Evolutionary conservation across 2,888 invertebrate species (phyloP), one percentile per base, ranked within the genome.

Genomic region (Trilocha varians): DNA sequence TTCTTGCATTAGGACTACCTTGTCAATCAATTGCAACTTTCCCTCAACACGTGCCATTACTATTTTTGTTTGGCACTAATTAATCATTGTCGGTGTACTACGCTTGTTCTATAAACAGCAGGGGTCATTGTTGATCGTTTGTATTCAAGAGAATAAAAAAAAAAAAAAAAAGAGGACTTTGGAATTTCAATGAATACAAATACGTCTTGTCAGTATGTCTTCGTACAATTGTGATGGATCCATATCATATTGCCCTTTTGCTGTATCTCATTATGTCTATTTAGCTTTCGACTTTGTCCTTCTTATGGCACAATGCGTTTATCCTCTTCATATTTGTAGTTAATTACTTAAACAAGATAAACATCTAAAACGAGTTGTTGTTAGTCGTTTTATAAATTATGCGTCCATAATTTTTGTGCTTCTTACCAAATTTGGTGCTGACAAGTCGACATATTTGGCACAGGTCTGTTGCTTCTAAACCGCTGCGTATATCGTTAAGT

Each of bases 391-490:
- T 8, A 33, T 16, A n/a, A 32, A 36, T 32, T 13, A 16, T 9
- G 37, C 14, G 16, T 38, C 34, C 41, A 38, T 41, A 34, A 34
- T 18, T 64, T 77, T 68, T 67, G 69, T 68, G 54, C 55, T 50
- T 36, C 45, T 49, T 43, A 53, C 69, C 65, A 50, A 47, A 55
- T 74, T 57, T 52, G 76, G 73, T 45, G 40, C 16, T 58, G 59
- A 61, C 82, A 59, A 62, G 71, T 75, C 69, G 53, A 62, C 79
- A 42, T 76, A 80, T 80, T 72, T 70, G 77, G 79, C 42, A 39
- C 59, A 56, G 53, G 51, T 25, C 11, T 11, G 37, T 46, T 36
- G 18, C 34, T 36, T 34, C 37, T 48, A 32, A 48, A 50, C 57
- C 62, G 62, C 60, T 60, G 58, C 62, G 62, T 32, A n/a, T 16